Evolutionary conservation across 2,113 vertebrate genomes (phyloP).

Genomic region (Gambusia holbrooki): DNA sequence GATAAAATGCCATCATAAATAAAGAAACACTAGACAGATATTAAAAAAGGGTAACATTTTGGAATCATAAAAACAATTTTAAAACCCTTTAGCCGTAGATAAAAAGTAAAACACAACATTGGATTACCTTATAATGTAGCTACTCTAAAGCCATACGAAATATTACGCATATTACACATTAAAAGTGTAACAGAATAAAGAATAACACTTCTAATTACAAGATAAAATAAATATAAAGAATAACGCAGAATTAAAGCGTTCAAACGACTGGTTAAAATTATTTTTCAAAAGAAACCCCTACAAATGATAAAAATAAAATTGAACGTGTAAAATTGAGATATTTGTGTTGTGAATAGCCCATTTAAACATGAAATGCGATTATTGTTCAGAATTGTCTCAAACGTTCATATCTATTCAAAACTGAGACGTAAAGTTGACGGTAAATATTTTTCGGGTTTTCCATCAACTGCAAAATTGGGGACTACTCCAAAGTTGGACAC

Average conservation of each 20-base stretch:
- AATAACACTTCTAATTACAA: not conserved
- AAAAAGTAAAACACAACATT: not conserved
- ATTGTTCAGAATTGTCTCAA: too few species aligned
- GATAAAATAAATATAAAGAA: not conserved
- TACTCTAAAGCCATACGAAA: not conserved
- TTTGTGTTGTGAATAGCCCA: too few species aligned
- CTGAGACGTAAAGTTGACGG: not conserved
- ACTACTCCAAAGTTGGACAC: too few species aligned
- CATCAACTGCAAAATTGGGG: too few species aligned
- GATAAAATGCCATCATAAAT: not conserved
- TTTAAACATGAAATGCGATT: too few species aligned
- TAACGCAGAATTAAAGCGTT: not conserved
- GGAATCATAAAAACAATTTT: not conserved
- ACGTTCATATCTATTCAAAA: too few species aligned
- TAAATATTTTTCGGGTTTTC: not conserved
- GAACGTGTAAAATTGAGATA: too few species aligned
- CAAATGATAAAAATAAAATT: not conserved
- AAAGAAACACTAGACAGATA: too few species aligned
- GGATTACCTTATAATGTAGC: not conserved
- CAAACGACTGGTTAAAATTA: too few species aligned
- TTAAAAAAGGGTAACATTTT: not conserved
- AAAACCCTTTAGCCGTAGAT: not conserved
- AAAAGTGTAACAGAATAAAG: not conserved
- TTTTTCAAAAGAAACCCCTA: not conserved
- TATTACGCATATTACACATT: too few species aligned